Evolutionary conservation across 2,888 invertebrate genomes (phyloP).

Genomic region (Agrotis puta): DNA sequence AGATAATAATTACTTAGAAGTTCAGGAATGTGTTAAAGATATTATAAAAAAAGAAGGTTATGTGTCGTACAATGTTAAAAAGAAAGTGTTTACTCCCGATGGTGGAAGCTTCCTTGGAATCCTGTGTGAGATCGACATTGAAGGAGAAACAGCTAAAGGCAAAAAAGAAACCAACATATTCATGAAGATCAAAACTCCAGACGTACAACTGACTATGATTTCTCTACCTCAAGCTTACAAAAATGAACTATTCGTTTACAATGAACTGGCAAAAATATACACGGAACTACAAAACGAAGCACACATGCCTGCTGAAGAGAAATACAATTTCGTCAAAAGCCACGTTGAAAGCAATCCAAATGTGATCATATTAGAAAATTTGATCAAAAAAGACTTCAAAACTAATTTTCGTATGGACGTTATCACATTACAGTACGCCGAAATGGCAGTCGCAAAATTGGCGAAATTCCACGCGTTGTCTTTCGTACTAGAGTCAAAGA

Average conservation of each 20-base stretch:
- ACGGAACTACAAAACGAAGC: slow-evolving; percentile 64
- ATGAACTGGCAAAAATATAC: slow-evolving; percentile 65
- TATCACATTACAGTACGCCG: slow-evolving; percentile 70
- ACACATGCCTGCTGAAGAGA: slow-evolving; percentile 46
- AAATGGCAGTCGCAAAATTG: slow-evolving; percentile 70
- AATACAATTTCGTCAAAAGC: slow-evolving; percentile 59
- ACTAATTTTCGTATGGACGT: slow-evolving; percentile 70
- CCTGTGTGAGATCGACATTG: slow-evolving; percentile 68
- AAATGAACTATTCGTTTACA: slow-evolving; percentile 70
- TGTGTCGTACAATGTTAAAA: slow-evolving; percentile 50
- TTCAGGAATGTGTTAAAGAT: slow-evolving; percentile 59
- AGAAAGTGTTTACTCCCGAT: slow-evolving; percentile 52
- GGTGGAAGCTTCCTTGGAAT: slow-evolving; percentile 70
- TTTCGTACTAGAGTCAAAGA: slow-evolving; percentile 69
- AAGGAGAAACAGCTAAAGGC: slow-evolving; percentile 64
- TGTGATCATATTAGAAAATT: slow-evolving; percentile 68
- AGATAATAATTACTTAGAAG: slow-evolving; percentile 17
- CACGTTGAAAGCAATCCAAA: slow-evolving; percentile 59
- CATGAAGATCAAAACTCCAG: slow-evolving; percentile 69
- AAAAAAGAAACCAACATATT: slow-evolving; percentile 72
- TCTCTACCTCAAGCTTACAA: slow-evolving; percentile 64
- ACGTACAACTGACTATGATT: slow-evolving; percentile 56
- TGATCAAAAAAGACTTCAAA: slow-evolving; percentile 67
- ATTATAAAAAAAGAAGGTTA: slow-evolving; percentile 68
- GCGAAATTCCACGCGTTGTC: slow-evolving; percentile 77